Percentiles rank a stretch among this genome's conserved stretches.
These are phyloP conservation scores for Ictidomys tridecemlineatus DNA, from an alignment of 2,113 vertebrate genomes.

Conservation along the genomic window DNA sequence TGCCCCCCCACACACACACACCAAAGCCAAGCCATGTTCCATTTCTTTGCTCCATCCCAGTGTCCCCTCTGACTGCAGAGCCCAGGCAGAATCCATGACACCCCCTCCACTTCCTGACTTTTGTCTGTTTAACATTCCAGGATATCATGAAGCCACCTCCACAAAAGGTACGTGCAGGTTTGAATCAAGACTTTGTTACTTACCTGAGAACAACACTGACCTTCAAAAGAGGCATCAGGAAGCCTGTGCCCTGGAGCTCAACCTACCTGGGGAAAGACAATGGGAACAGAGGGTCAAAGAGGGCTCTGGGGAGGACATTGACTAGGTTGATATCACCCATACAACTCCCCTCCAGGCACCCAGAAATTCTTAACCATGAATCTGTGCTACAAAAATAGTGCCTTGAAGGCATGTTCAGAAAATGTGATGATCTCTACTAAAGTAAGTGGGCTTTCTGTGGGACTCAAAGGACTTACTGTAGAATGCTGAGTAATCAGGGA, in stretches of 20 bases:
- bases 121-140: conserved; percentile 16
- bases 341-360: neutral
- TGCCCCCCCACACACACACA: too few species aligned
- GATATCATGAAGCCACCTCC: too few species aligned
- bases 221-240: neutral
- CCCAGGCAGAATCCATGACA: neutral
- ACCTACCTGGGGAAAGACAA: neutral
- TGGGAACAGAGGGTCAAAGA: neutral
- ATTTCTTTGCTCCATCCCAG: neutral
- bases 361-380: neutral
- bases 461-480: neutral
- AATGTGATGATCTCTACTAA: neutral
- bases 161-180: neutral
- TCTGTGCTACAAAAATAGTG: too few species aligned
- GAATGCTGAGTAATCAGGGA: neutral
- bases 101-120: neutral
- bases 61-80: neutral
- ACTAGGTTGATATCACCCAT: neutral
- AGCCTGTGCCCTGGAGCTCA: neutral
- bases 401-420: neutral
- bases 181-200: neutral
- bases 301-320: neutral
- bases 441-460: neutral
- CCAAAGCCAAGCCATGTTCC: too few species aligned
- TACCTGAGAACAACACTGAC: neutral